phyloP scores from a whole-genome alignment of 2,888 invertebrate species.

The Sicus ferrugineus region DNA sequence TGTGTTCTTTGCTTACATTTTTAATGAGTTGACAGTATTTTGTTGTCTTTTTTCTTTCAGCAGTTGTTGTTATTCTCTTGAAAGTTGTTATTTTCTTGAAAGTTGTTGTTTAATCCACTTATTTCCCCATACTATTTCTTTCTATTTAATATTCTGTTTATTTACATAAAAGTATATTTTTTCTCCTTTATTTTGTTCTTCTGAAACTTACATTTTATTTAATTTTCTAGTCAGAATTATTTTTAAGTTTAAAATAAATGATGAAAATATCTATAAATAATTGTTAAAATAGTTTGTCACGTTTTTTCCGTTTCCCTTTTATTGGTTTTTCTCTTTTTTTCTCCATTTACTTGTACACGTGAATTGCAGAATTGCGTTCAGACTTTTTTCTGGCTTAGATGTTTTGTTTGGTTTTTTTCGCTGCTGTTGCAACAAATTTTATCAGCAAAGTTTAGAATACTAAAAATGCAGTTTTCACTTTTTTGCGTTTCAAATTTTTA shows the following conservation, averaged over 20 bases:
- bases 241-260: too few relatives aligned
- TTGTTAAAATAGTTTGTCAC: too few relatives aligned
- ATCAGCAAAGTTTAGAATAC: slow-evolving; percentile 18
- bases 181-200: background rate
- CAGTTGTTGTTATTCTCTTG: background rate
- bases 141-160: background rate
- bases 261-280: too few relatives aligned
- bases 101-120: too few relatives aligned
- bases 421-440: slow-evolving; percentile 3
- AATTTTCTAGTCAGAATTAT: background rate
- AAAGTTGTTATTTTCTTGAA: too few relatives aligned
- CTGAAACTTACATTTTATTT: background rate
- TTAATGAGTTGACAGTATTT: background rate
- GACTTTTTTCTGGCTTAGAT: slow-evolving; percentile 11
- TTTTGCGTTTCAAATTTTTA: slow-evolving; percentile 23
- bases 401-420: slow-evolving; percentile 2
- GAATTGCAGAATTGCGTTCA: background rate
- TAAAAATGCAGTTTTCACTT: slow-evolving; percentile 2
- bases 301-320: too few relatives aligned
- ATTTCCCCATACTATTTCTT: background rate
- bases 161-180: background rate
- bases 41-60: background rate
- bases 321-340: background rate
- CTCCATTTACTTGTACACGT: background rate
- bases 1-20: background rate